Evolutionary conservation across 2,113 vertebrate species (phyloP), one percentile per base, ranked within the genome.

Genomic region (Microtus ochrogaster): DNA sequence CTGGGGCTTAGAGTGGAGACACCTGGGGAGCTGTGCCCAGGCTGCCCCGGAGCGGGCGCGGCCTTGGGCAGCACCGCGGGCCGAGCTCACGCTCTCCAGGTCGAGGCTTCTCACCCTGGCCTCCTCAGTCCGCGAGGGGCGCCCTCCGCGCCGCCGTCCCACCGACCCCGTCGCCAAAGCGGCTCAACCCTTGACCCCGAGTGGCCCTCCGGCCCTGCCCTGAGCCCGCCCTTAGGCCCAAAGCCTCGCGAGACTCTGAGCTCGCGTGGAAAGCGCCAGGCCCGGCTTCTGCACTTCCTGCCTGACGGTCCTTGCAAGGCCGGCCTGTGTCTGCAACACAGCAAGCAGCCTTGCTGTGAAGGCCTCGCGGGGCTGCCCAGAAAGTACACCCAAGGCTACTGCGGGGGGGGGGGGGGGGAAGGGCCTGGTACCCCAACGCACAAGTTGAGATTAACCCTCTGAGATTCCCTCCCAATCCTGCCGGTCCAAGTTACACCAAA

Each of bases 401-500:
- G 49, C 33, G 28, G 12, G 33, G 33, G 47, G 49, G 13, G 4
- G 28, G 12, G 33, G 33, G 47, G 49, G 13, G 4, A 39, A 33
- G 26, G 26, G 24, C 79, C n/a, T 61, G 9, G 6, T 5, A 7
- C 3, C 66, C 78, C 26, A 61, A 58, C 0, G 0, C 17, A 9
- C 84, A 21, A n/a, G 26, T 5, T 36, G 44, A 24, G 44, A 28
- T 65, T 0, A 8, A 10, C 28, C 26, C 63, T 30, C 36, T 55
- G 44, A 3, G 33, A 68, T 36, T 5, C 30, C 30, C 41, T 26
- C 19, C 8, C 65, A 33, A 33, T 61, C 68, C 72, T 3, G 7
- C 49, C 66, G n/a, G 65, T 41, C 95, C 16, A 4, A 95, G 84
- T 68, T 91, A 98, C 97, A 98, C 72, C 96, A 98, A 97, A 98